Base-by-base conservation (phyloP, 2,888 invertebrate genomes). In the Rhorus exstirpatorius region DNA sequence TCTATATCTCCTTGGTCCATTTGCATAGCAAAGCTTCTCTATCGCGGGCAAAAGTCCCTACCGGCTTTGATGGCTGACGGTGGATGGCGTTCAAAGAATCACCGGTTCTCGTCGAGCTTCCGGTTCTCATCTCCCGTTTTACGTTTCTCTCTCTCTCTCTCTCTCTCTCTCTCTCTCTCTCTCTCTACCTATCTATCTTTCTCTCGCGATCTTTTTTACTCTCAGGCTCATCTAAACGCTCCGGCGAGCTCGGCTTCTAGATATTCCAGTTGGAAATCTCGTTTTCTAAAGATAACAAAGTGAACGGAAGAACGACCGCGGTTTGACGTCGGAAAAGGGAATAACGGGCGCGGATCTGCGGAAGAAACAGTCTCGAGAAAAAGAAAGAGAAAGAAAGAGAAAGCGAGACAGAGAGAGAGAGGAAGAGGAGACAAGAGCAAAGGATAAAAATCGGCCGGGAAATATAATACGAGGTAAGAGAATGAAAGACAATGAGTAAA, bases 251-350 rank as follows among this genome's bases (percentile, higher is more conserved):
- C n/a, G 60, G 67, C 70, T 71, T 71, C 71, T 67, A 71, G 82
- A 83, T 83, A 83, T 71, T 79, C 75, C 79, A 79, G 74, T 78
- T 78, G 76, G 46, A 83, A 83, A 83, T 83, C 79, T 79, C 82
- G 76, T 83, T 83, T 83, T 83, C 76, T 60, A 76, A 79, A 76
- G 82, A 83, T 83, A 83, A 83, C 82, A 76, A 76, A 83, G 82
- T 76, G 76, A 83, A 83, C 75, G 60, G 65, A 67, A 79, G 74
- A 78, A 53, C 55, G 26, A 38, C 49, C 21, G n/a, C 61, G 35
- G 26, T 51, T 61, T 60, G 35, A 67, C 49, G 67, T 44, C 58
- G 17, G 61, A 53, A 31, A 67, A 14, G 41, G 41, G 61, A 49
- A 67, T 31, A 21, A 46, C 38, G 49, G 38, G 60, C 58, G 71